These are phyloP conservation scores for Papilio xuthus DNA, from an alignment of 1,140 invertebrate genomes.

Conservation along the genomic window DNA sequence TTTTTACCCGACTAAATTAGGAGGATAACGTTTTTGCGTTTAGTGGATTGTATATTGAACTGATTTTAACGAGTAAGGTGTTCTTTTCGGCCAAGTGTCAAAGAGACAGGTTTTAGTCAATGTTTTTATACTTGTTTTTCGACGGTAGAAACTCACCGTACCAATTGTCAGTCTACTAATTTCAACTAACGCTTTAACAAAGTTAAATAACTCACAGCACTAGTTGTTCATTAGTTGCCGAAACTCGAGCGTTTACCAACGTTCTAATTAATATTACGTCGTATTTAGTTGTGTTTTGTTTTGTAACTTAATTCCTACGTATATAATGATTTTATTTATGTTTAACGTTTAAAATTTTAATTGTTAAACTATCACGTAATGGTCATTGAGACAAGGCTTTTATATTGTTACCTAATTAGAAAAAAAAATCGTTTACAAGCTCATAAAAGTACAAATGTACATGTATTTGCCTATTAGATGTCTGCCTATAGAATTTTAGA, in stretches of 20 bases:
- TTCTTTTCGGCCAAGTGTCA: too few species aligned
- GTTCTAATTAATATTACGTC: background rate
- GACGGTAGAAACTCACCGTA: background rate
- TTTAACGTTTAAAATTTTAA: background rate
- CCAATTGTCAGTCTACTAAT: background rate
- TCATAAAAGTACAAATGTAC: too few species aligned
- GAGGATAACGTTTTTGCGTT: too few species aligned
- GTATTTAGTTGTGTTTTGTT: background rate
- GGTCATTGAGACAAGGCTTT: too few species aligned
- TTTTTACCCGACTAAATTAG: too few species aligned
- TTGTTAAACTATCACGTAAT: background rate
- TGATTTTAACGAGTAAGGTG: too few species aligned
- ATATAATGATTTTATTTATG: background rate
- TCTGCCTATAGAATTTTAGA: too few species aligned
- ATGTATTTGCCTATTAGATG: too few species aligned
- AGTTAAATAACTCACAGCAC: background rate
- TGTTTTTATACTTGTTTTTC: background rate
- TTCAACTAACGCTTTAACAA: background rate
- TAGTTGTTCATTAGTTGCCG: conserved; percentile 7
- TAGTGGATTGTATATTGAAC: too few species aligned
- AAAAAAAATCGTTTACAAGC: too few species aligned
- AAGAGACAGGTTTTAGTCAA: background rate
- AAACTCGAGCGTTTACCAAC: background rate
- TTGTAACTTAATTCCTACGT: background rate
- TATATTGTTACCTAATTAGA: background rate